Percentiles rank a stretch among this genome's conserved stretches.
These are phyloP conservation scores for Oncorhynchus clarkii DNA, from an alignment of 2,113 vertebrate genomes.

Conservation along the genomic window DNA sequence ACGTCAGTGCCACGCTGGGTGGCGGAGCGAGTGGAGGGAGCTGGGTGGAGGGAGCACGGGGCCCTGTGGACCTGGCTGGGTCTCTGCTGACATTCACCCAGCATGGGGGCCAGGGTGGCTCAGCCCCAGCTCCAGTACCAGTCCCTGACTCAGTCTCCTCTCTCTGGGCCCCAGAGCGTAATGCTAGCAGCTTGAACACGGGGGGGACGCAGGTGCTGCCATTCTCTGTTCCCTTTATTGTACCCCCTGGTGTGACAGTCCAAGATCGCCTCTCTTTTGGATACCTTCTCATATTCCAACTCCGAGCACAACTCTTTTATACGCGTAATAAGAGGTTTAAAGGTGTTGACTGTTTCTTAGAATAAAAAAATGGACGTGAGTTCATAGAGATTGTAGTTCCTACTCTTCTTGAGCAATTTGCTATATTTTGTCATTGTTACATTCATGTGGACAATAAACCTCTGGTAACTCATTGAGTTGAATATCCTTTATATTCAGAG, in stretches of 20 bases:
- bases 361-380: background rate
- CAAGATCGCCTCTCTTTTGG: background rate
- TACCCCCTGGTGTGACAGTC: slow-evolving; percentile 58
- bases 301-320: background rate
- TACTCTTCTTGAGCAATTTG: background rate
- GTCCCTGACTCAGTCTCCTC: slow-evolving; percentile 36
- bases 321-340: background rate
- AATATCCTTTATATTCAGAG: background rate
- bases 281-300: background rate
- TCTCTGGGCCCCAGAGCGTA: slow-evolving; percentile 50
- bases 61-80: slow-evolving; percentile 62
- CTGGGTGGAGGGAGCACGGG: slow-evolving; percentile 26
- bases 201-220: slow-evolving; percentile 71
- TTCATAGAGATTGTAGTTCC: background rate
- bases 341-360: background rate
- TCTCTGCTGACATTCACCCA: slow-evolving; percentile 72
- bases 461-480: background rate
- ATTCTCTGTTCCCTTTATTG: slow-evolving; percentile 68
- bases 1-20: slow-evolving; percentile 64
- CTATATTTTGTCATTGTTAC: background rate
- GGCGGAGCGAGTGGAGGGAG: slow-evolving; percentile 38
- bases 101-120: slow-evolving; percentile 51
- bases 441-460: background rate
- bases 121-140: slow-evolving; percentile 42
- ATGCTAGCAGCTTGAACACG: slow-evolving; percentile 57